phyloP scores from a whole-genome alignment of 2,113 vertebrate species.

The Motacilla tschutschensis region DNA sequence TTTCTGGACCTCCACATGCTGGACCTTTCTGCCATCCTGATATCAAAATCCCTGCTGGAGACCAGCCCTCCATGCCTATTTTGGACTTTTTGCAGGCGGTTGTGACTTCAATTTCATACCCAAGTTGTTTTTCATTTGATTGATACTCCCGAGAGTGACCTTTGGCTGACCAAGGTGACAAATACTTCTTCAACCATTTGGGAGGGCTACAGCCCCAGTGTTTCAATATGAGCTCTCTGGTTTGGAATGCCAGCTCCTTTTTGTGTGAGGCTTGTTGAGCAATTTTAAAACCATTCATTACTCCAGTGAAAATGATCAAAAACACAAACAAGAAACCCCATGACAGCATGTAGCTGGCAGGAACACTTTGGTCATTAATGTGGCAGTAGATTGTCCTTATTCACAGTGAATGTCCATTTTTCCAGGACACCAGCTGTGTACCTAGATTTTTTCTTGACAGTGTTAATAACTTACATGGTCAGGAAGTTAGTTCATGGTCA shows the following conservation, averaged over 20 bases:
- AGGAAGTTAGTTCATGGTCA: constrained; percentile 63
- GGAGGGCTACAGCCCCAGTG: constrained; percentile 24
- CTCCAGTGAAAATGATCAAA: constrained; percentile 50
- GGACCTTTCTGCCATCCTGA: background rate
- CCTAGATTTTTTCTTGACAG: constrained; percentile 36
- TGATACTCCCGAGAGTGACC: constrained; percentile 2
- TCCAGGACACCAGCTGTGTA: constrained; percentile 48
- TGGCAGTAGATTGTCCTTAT: constrained; percentile 33
- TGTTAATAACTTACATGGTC: constrained; percentile 51
- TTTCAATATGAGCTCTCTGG: constrained; percentile 50
- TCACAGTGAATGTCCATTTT: constrained; percentile 34
- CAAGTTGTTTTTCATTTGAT: constrained; percentile 35
- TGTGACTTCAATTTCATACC: background rate
- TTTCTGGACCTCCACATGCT: background rate
- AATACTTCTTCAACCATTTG: constrained; percentile 54
- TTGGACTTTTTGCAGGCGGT: constrained; percentile 6
- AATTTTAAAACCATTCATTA: constrained; percentile 43
- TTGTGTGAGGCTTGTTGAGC: constrained; percentile 13
- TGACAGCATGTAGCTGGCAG: constrained; percentile 47
- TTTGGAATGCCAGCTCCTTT: constrained; percentile 52
- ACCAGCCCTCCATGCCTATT: background rate
- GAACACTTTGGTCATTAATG: constrained; percentile 30
- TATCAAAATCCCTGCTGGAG: constrained; percentile 14
- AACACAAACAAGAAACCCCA: constrained; percentile 33
- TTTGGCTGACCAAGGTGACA: constrained; percentile 63